Conservation (phyloP, 2,113 vertebrate species). For the Labeo catla region DNA sequence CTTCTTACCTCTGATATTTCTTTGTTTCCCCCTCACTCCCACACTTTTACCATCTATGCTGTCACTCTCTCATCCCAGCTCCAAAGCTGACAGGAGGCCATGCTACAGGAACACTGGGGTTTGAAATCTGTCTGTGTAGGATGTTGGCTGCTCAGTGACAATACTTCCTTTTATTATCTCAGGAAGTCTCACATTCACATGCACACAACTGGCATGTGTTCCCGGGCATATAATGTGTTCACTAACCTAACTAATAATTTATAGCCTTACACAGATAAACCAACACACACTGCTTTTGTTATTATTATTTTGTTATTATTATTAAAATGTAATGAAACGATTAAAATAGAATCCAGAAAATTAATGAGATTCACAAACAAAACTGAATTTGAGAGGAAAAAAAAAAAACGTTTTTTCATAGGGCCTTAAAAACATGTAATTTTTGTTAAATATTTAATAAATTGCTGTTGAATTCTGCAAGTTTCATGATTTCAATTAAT, state of each 20-base stretch:
- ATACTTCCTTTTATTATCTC: constrained; percentile 11
- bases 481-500: no score
- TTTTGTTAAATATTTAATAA: no score
- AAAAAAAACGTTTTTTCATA: no score
- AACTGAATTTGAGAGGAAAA: no score
- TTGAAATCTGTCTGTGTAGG: constrained; percentile 54
- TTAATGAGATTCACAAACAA: no score
- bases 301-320: no score
- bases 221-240: not conserved
- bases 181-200: constrained; percentile 31
- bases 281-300: not conserved
- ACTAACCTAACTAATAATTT: not conserved
- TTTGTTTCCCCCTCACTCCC: not conserved
- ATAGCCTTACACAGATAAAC: not conserved
- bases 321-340: no score
- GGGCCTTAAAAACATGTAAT: no score
- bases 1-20: not conserved
- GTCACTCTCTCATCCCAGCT: constrained; percentile 36
- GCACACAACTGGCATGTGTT: not conserved
- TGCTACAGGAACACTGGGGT: constrained; percentile 53
- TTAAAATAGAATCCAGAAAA: no score
- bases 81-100: constrained; percentile 52
- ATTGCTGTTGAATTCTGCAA: no score
- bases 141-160: constrained; percentile 31
- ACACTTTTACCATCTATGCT: not conserved